Evolutionary conservation across 1,140 invertebrate species (phyloP), one percentile per base, ranked within the genome.

Genomic region (Samia ricini): DNA sequence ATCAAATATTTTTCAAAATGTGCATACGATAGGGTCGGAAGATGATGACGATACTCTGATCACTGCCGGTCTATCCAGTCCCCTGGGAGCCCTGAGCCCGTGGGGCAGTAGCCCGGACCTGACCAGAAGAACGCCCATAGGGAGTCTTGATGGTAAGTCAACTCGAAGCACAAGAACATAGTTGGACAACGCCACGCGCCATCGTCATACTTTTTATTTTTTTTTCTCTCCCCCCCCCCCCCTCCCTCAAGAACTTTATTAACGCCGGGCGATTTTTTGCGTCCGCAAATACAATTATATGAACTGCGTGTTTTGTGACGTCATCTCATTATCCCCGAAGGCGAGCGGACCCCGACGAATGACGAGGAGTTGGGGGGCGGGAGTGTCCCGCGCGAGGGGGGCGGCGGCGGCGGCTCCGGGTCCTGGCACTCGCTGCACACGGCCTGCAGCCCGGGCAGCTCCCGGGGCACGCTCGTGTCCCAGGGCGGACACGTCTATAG

Each of bases 31-130:
- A 85, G 86, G 83, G 21, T 84, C 85, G 1, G 81, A 76, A 1
- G 76, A 79, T 6, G 83, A 88, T n/a, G 83, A 91, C 68, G 91
- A 91, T 54, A 92, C 91, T 6, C 74, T 92, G 23, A 91, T 92
- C 62, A 91, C 92, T 33, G 90, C 83, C 7, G 91, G 89, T 0
- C 69, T 86, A 52, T 81, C 78, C 4, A 87, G 83, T 60, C 88
- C 88, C 0, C 68, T 88, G 33, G 89, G 86, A 33, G 83, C 83
- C 15, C 72, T 88, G 3, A 84, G 81, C 20, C 85, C 85, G 2
- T 86, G 83, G 83, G 81, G 84, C 48, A 80, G 79, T 69, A 83
- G 77, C 21, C 84, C 84, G 0, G 86, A 87, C 65, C 74, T 85
- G 15, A 67, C 80, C 8, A 63, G 82, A 20, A 66, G 74, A 6